Conservation (phyloP, 1,140 invertebrate species). For the Danaus plexippus region DNA sequence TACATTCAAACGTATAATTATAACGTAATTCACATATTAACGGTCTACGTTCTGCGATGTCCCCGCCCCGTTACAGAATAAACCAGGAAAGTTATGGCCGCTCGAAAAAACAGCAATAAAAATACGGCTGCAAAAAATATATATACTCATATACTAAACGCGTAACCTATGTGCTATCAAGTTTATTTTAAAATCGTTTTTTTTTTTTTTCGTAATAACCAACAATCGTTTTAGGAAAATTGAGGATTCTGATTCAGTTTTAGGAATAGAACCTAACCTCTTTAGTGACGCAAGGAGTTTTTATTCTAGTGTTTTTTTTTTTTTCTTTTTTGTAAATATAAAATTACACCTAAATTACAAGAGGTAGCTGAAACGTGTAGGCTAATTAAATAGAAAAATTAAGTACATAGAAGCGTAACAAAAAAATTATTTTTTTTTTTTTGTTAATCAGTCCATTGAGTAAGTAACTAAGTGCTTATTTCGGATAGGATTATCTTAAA, state of each 20-base stretch:
- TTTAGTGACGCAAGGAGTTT: slow-evolving; percentile 31
- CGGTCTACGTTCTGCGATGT: slow-evolving; percentile 13
- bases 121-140: slow-evolving; percentile 57
- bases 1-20: no score
- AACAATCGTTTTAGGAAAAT: slow-evolving; percentile 56
- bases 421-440: slow-evolving; percentile 8
- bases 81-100: slow-evolving; percentile 45
- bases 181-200: slow-evolving; percentile 39
- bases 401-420: slow-evolving; percentile 34
- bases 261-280: slow-evolving; percentile 37
- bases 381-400: slow-evolving; percentile 37
- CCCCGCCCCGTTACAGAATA: slow-evolving; percentile 23
- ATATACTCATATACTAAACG: slow-evolving; percentile 40
- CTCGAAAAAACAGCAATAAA: slow-evolving; percentile 39
- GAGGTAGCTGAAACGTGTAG: slow-evolving; percentile 57
- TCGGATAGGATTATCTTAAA: slow-evolving; percentile 12
- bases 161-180: slow-evolving; percentile 50
- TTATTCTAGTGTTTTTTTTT: slow-evolving; percentile 10
- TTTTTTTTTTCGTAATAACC: slow-evolving; percentile 35
- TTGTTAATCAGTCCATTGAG: slow-evolving; percentile 9
- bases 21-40: no score
- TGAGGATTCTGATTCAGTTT: slow-evolving; percentile 44
- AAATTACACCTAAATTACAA: slow-evolving; percentile 62
- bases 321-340: slow-evolving; percentile 46
- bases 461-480: slow-evolving; percentile 14